Conservation (phyloP, 2,797 vertebrate species). For the Bothrops alternatus region DNA sequence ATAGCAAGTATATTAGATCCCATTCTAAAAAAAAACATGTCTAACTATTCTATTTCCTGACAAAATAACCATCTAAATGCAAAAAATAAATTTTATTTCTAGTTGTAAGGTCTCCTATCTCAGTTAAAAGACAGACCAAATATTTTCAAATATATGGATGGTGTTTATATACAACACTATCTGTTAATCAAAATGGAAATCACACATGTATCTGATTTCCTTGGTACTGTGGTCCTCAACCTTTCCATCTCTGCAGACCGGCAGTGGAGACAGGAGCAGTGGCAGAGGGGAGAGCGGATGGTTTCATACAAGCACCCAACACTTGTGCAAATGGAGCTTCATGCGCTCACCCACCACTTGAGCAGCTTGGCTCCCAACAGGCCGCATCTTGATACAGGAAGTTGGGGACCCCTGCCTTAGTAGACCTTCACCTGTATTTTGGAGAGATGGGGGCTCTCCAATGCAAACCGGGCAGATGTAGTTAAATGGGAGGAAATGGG, state of each 20-base stretch:
- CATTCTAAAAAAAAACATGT: not conserved
- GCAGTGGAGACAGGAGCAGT: not conserved
- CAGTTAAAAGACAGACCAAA: not conserved
- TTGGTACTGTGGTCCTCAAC: not conserved
- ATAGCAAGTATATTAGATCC: slow-evolving; percentile 32
- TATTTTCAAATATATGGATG: not conserved
- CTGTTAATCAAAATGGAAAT: not conserved
- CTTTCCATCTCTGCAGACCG: not conserved
- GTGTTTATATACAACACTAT: not conserved
- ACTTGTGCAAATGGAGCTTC: too few relatives aligned
- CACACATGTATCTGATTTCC: not conserved
- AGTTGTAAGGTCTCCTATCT: not conserved
- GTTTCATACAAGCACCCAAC: too few relatives aligned
- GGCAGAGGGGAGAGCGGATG: not conserved
- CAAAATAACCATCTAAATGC: not conserved
- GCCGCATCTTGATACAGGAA: too few relatives aligned
- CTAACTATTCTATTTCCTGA: not conserved
- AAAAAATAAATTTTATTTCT: not conserved
- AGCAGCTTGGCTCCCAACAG: too few relatives aligned
- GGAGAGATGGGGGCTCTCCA: not conserved
- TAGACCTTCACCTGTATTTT: not conserved
- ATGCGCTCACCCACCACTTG: too few relatives aligned
- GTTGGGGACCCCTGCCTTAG: not conserved
- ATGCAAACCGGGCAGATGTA: not conserved
- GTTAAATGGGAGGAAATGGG: not conserved